Evolutionary conservation across 2,797 vertebrate species (phyloP).

Genomic region (Cyprinodon diabolis): DNA sequence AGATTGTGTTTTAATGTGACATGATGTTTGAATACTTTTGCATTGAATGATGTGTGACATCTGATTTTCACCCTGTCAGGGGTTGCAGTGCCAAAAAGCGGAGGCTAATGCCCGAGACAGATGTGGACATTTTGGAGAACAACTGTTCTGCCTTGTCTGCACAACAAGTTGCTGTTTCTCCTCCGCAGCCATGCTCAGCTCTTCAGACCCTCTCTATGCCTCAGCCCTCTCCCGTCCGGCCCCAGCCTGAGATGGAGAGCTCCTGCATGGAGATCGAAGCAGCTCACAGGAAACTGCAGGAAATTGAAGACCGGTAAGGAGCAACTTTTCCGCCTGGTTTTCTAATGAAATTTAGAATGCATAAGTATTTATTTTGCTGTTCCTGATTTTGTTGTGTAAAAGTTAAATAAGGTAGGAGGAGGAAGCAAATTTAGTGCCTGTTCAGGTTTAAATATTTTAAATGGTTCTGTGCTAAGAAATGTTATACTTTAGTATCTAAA

Average conservation of each 20-base stretch:
- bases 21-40: not conserved
- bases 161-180: constrained; percentile 35
- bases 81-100: constrained; percentile 80
- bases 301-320: constrained; percentile 83
- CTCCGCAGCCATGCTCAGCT: constrained; percentile 33
- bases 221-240: constrained; percentile 26
- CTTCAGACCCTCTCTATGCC: constrained; percentile 28
- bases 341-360: not conserved
- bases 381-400: not conserved
- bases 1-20: not conserved
- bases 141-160: constrained; percentile 31
- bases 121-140: constrained; percentile 49
- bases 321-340: not conserved
- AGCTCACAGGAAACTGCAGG: constrained; percentile 81
- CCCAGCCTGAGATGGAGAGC: constrained; percentile 58
- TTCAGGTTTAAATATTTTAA: not conserved
- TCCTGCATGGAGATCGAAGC: constrained; percentile 83
- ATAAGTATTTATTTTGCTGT: not conserved
- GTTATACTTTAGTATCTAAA: not conserved
- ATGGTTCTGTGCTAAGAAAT: not conserved
- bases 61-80: constrained; percentile 50
- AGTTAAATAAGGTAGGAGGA: too few relatives aligned
- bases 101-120: constrained; percentile 70
- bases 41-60: not conserved
- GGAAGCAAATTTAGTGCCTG: not conserved